Evolutionary conservation across 2,888 invertebrate genomes (phyloP), one percentile per base, ranked within the genome.

Genomic region (Habroteleia sp.): DNA sequence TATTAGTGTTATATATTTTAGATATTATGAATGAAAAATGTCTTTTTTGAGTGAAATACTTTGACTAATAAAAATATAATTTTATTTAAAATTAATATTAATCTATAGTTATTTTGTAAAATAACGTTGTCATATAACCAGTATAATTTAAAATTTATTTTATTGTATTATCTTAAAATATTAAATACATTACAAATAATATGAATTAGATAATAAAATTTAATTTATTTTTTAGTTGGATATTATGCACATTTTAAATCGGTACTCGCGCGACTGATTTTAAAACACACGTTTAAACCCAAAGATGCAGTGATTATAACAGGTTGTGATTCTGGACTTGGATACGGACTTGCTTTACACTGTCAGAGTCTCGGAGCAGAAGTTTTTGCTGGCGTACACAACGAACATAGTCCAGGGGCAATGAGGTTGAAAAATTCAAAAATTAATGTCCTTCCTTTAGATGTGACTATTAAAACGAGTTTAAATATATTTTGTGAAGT

Each of bases 301-400:
- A 63, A 74, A 44, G 69, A 69, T 13, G 71, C 50, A 3, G 50
- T 87, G 7, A 73, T 95, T 10, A 93, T 96, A 78, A 95, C 95
- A 3, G 96, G 96, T 33, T 96, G 96, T 85, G 96, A 96, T 88
- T 94, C 95, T 63, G 96, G 96, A 1, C 90, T 96, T 8, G 96
- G 96, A 58, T 95, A 92, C 89, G 92, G 93, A 1, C 85, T 94
- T 42, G 94, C 94, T 0, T 90, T 92, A 13, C 91, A 93, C 77
- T 89, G 91, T 3, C 90, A 90, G 3, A 72, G 71, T 41, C 62
- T 80, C 1, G 94, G 94, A 0, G 90, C 95, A 77, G 91, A 92
- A 1, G 96, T 96, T 0, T 89, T 97, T 25, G 96, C 96, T 8
- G 94, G 94, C 39, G 94, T 95, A 87, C 91, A 94, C 46, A 89